Evolutionary conservation across 2,888 invertebrate species (phyloP).

Genomic region (Miltochrista miniata): DNA sequence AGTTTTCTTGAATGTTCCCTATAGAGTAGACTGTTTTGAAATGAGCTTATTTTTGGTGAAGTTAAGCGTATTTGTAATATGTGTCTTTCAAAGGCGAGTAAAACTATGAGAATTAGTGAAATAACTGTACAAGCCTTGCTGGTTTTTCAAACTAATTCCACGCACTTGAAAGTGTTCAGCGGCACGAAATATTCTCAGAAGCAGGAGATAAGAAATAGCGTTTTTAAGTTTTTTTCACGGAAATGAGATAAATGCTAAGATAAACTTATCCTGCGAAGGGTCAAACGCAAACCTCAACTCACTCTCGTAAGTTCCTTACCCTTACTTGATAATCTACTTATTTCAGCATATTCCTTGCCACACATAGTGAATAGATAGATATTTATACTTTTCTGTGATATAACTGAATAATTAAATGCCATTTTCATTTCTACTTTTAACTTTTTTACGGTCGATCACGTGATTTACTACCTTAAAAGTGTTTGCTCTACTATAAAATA

Average conservation of each 20-base stretch:
- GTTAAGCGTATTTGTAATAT: no score
- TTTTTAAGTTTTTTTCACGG: constrained; percentile 68
- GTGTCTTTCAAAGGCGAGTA: no score
- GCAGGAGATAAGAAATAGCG: constrained; percentile 54
- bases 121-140: constrained; percentile 1
- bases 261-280: constrained; percentile 55
- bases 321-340: constrained; percentile 21
- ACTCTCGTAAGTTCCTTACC: constrained; percentile 33
- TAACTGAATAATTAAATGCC: constrained; percentile 9
- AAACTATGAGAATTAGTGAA: background rate
- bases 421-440: constrained; percentile 55
- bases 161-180: constrained; percentile 25
- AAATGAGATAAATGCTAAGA: constrained; percentile 73
- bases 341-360: background rate
- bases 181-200: constrained; percentile 59
- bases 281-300: constrained; percentile 59
- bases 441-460: constrained; percentile 50
- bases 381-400: background rate
- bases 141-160: constrained; percentile 16
- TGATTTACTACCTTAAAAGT: constrained; percentile 62
- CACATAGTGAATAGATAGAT: no score
- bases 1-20: constrained; percentile 2
- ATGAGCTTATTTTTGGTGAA: no score
- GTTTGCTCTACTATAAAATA: constrained; percentile 63
- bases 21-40: no score